A percentile compares a stretch with the other conserved stretches of the same genome.
phyloP scores from a whole-genome alignment of 2,113 vertebrate species.

The Lagopus leucura region DNA sequence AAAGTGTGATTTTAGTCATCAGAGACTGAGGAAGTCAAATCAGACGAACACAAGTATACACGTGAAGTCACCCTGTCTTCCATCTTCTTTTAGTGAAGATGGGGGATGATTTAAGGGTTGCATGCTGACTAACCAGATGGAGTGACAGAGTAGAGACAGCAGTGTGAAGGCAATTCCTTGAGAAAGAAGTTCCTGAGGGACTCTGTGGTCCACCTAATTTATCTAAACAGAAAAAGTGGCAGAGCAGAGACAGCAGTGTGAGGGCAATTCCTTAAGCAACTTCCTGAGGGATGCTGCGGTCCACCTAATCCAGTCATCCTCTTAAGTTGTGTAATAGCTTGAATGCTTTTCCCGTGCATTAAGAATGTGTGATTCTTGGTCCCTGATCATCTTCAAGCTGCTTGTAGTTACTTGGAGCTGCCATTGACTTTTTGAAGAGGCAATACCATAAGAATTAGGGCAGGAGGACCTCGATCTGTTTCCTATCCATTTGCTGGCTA shows the following conservation, averaged over 20 bases:
- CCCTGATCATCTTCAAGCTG: not conserved
- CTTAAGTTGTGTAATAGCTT: not conserved
- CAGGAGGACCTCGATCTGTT: not conserved
- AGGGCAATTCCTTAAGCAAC: not conserved
- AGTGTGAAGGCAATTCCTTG: not conserved
- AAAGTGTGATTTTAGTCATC: not conserved
- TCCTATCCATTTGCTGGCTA: not conserved
- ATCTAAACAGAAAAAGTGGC: not conserved
- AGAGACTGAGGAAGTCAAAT: not conserved
- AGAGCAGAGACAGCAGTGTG: not conserved
- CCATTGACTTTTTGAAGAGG: not conserved
- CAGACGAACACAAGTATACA: not conserved
- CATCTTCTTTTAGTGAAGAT: not conserved
- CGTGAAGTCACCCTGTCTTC: not conserved
- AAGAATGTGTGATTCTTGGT: not conserved
- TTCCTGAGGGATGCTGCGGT: not conserved
- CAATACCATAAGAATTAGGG: not conserved
- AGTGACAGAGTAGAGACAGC: not conserved
- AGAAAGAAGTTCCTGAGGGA: not conserved
- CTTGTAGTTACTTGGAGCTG: not conserved
- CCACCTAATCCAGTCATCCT: not conserved
- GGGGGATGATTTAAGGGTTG: not conserved
- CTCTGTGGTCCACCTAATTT: not conserved
- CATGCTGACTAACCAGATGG: not conserved
- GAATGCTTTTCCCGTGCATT: not conserved